Evolutionary conservation across 2,797 vertebrate species (phyloP), one percentile per base, ranked within the genome.

Genomic region (Triplophysa yarkandensis): DNA sequence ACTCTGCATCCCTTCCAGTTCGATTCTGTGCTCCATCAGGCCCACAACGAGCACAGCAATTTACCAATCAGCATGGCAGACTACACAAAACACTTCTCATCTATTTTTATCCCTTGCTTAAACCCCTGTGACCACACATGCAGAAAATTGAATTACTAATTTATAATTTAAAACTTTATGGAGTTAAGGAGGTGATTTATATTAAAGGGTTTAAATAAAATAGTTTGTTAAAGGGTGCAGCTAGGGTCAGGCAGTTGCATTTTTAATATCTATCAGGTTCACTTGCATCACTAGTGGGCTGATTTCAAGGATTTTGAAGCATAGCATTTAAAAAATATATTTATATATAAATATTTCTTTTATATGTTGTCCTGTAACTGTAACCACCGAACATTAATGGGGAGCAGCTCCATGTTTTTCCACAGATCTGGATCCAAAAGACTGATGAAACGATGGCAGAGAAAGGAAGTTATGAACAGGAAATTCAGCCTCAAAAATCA

Each of bases 51-150:
- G 64, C 41, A 50, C 6, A 19, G 43, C 55, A 46, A 74, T 74
- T 74, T 39, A 67, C 28, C 21, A 74, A 58, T 74, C 52, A 74
- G 43, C 17, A 50, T 21, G 16, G 63, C 27, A 58, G 16, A 48
- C 52, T 60, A 34, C 54, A 48, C 28, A 58, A 74, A 74, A 50
- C 52, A 74, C 48, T 63, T 25, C 32, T 6, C 34, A 55, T 64
- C 25, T 57, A 55, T 65, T 65, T 57, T 74, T 73, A 73, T 39
- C 34, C 21, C 6, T 8, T 10, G 27, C 55, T 32, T 57, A 34
- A 46, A 44, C 36, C 28, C 46, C 10, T 6, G 17, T 43, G 36
- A 52, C 23, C 61, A 30, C 19, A 55, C 5, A 28, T 32, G 13
- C 7, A 17, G 28, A n/a, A 2, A 39, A 43, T 60, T 71, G 10